Percentiles rank a stretch among this genome's conserved stretches.
phyloP scores from a whole-genome alignment of 2,113 vertebrate genomes.

The Nibea coibor region DNA sequence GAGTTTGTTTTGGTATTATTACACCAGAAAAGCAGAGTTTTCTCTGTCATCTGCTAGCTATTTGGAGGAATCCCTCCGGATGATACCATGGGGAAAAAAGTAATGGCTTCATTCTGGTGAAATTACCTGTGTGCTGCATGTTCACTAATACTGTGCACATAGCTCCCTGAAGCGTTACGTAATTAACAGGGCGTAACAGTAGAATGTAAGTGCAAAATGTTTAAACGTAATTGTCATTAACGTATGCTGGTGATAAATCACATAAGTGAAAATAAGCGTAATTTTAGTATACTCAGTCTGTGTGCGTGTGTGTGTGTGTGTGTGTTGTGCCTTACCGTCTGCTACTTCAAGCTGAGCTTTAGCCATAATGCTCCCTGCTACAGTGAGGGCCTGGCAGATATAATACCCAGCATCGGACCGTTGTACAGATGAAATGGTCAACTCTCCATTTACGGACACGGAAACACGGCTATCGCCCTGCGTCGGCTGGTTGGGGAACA shows the following conservation, averaged over 20 bases:
- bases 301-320: background rate
- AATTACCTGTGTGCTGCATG: slow-evolving; percentile 29
- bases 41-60: background rate
- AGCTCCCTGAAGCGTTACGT: slow-evolving; percentile 15
- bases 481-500: slow-evolving; percentile 94
- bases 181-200: slow-evolving; percentile 3
- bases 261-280: background rate
- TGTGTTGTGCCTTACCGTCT: slow-evolving; percentile 87
- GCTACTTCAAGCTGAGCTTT: slow-evolving; percentile 97
- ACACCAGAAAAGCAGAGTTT: background rate
- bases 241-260: background rate
- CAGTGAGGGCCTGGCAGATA: slow-evolving; percentile 95
- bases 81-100: background rate
- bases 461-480: slow-evolving; percentile 90
- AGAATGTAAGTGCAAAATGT: background rate
- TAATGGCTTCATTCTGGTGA: slow-evolving; percentile 17
- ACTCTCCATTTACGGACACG: slow-evolving; percentile 90
- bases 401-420: slow-evolving; percentile 93
- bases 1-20: background rate
- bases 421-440: slow-evolving; percentile 92
- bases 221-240: background rate
- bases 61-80: background rate
- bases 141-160: slow-evolving; percentile 16
- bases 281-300: background rate
- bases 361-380: slow-evolving; percentile 96